Evolutionary conservation across 2,113 vertebrate species (phyloP).

Genomic region (Bombycilla garrulus): DNA sequence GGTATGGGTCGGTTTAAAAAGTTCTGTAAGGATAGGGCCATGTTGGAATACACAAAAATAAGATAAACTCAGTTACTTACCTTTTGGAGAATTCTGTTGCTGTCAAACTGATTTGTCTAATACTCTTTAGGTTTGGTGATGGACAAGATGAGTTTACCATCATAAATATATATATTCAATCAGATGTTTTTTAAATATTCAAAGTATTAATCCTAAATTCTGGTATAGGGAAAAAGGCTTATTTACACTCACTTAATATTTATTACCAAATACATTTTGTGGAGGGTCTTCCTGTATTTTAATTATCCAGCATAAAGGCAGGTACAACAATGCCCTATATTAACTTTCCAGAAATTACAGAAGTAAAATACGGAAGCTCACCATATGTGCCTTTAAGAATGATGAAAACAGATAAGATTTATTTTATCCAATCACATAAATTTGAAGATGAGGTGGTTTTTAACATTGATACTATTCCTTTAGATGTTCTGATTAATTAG

Average conservation of each 20-base stretch:
- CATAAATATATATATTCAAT: background rate
- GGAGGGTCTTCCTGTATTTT: background rate
- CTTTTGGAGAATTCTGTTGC: background rate
- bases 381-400: background rate
- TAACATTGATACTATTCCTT: background rate
- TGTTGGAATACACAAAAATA: background rate
- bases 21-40: background rate
- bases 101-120: background rate
- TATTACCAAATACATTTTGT: background rate
- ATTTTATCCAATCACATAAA: background rate
- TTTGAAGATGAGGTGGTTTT: background rate
- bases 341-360: background rate
- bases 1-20: background rate
- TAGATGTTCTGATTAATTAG: background rate
- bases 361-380: background rate
- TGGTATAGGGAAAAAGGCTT: rapidly evolving
- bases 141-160: background rate
- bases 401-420: background rate
- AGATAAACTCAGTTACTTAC: background rate
- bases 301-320: background rate
- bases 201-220: background rate
- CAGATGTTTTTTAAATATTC: background rate
- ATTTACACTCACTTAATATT: background rate
- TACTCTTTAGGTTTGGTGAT: background rate
- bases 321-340: background rate